A percentile compares a stretch with the other conserved stretches of the same genome.
Conservation (phyloP, 1,140 invertebrate species). For the Caenorhabditis tropicalis region DNA sequence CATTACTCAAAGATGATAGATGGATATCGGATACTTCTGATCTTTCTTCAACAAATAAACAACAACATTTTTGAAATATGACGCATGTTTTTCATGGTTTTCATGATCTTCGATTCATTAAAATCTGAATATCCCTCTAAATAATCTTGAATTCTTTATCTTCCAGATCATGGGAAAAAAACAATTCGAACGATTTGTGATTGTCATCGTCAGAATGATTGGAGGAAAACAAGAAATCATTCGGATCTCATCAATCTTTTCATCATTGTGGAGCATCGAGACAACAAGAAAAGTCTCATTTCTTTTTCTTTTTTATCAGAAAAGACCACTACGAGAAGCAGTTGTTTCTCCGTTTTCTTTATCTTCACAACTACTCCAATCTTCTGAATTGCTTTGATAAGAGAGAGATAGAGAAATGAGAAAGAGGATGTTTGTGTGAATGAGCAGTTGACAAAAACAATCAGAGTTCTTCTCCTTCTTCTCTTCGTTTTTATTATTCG, state of each 20-base stretch:
- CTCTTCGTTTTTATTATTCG: background rate
- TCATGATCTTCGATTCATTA: background rate
- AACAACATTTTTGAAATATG: background rate
- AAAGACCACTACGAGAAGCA: background rate
- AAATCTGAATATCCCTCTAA: background rate
- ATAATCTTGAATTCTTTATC: background rate
- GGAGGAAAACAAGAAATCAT: slow-evolving; percentile 1
- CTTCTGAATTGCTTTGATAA: slow-evolving; percentile 20
- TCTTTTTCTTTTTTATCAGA: background rate
- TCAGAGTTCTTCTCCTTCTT: background rate
- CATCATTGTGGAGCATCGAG: background rate
- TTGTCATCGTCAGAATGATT: background rate
- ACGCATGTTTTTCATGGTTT: background rate
- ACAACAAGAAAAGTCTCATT: background rate
- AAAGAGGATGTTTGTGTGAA: background rate
- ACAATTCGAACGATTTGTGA: slow-evolving; percentile 22
- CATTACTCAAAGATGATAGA: background rate
- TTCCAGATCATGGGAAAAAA: background rate
- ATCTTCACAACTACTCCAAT: background rate
- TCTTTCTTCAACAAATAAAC: background rate
- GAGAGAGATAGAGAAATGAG: background rate
- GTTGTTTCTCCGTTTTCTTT: background rate
- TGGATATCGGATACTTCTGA: background rate
- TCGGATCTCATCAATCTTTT: slow-evolving; percentile 16
- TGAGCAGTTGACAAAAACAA: slow-evolving; percentile 7